phyloP scores from a whole-genome alignment of 2,113 vertebrate genomes.

The Tylochromis polylepis region DNA sequence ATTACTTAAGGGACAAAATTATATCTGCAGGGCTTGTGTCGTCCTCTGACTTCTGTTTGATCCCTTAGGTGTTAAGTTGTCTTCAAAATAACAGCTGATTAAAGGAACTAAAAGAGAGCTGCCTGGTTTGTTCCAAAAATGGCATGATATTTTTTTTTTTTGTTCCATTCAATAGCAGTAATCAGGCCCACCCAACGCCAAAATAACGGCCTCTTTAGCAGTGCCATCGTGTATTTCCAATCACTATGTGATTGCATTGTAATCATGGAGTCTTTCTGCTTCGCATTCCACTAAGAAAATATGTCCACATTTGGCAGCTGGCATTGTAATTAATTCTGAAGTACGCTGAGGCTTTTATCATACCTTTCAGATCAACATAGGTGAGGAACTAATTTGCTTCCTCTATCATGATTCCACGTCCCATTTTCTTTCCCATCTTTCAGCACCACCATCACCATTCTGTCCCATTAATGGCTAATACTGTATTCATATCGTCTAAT shows the following conservation, averaged over 20 bases:
- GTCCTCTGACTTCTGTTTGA: neutral
- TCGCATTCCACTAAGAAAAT: conserved; percentile 33
- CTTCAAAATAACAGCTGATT: neutral
- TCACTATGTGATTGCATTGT: conserved; percentile 43
- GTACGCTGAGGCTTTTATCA: neutral
- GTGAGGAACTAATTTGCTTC: conserved; percentile 37
- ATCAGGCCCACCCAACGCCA: conserved; percentile 7
- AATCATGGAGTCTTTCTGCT: conserved; percentile 33
- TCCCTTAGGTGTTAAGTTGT: neutral
- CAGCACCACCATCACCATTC: neutral
- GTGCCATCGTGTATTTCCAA: conserved; percentile 4
- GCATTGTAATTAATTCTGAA: conserved; percentile 34
- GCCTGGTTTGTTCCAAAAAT: neutral
- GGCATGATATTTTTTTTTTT: neutral
- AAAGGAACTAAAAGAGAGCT: neutral
- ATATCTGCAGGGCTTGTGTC: neutral
- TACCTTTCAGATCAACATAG: conserved; percentile 13
- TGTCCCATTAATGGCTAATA: conserved; percentile 3
- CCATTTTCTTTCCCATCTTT: conserved; percentile 2
- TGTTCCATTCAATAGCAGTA: neutral
- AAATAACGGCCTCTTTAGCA: neutral
- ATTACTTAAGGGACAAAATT: neutral
- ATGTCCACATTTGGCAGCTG: conserved; percentile 43
- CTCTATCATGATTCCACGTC: neutral
- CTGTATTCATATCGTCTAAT: neutral